These are phyloP conservation scores for Linurgus olivaceus DNA, from an alignment of 2,797 vertebrate genomes.

Conservation along the genomic window DNA sequence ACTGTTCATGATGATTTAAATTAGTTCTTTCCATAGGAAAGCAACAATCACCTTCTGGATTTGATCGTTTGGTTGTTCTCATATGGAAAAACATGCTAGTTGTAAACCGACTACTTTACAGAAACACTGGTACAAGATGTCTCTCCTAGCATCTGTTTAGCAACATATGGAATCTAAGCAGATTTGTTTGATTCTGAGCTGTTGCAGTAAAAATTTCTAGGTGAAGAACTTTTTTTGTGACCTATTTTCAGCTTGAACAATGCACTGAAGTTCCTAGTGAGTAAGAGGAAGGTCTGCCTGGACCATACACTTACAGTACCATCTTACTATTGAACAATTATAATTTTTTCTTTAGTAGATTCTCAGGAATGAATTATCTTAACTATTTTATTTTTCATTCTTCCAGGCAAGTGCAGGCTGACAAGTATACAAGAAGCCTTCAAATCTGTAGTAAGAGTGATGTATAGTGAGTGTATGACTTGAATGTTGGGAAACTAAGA, in stretches of 20 bases:
- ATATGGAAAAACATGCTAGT: conserved; percentile 5
- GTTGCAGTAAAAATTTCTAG: background rate
- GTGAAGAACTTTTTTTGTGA: background rate
- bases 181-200: background rate
- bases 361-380: background rate
- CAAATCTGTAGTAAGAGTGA: background rate
- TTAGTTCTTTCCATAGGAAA: conserved; percentile 32
- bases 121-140: background rate
- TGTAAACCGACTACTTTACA: conserved; percentile 6
- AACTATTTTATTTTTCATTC: background rate
- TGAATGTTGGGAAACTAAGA: background rate
- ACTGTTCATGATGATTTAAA: conserved; percentile 27
- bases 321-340: background rate
- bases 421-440: background rate
- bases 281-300: background rate
- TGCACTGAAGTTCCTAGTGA: background rate
- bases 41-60: background rate
- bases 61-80: conserved; percentile 9
- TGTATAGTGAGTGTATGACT: background rate
- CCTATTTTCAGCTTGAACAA: background rate
- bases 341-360: background rate
- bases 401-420: background rate
- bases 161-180: background rate
- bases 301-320: background rate
- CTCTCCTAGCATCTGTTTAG: background rate